These are phyloP conservation scores for Styela clava DNA, from an alignment of 23 tunicate species.

Conservation along the genomic window DNA sequence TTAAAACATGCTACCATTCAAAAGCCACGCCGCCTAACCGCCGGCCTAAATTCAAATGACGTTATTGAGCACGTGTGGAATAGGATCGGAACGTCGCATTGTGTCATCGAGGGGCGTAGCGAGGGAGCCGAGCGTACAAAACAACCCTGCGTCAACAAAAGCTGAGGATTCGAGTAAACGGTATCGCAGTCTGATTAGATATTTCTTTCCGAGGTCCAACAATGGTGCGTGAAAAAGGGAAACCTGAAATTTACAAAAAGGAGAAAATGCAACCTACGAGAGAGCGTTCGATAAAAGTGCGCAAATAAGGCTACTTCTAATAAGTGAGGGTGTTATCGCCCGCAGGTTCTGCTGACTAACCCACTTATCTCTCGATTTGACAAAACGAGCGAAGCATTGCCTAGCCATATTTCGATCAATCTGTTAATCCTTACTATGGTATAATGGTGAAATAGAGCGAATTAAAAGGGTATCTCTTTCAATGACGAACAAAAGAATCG, in stretches of 20 bases:
- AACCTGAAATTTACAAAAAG: not conserved
- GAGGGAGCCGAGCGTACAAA: slow-evolving; percentile 23
- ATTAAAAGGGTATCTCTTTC: not conserved
- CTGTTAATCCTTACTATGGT: not conserved
- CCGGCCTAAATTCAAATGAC: slow-evolving; percentile 32
- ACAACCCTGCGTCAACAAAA: slow-evolving; percentile 33
- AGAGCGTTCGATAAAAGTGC: slow-evolving; percentile 13
- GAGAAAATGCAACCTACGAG: not conserved
- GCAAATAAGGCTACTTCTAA: slow-evolving; percentile 18
- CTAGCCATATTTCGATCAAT: slow-evolving; percentile 5
- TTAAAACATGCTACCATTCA: not conserved
- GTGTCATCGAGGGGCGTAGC: slow-evolving; percentile 27
- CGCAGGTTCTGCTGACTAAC: not conserved
- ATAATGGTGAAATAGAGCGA: not conserved
- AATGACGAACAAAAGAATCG: not conserved
- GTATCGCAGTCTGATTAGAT: slow-evolving; percentile 3
- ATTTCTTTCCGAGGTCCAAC: not conserved
- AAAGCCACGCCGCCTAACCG: slow-evolving; percentile 28
- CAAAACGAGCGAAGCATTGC: slow-evolving; percentile 6
- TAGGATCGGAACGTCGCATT: slow-evolving; percentile 4
- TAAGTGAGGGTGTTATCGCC: not conserved
- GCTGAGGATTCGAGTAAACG: slow-evolving; percentile 8
- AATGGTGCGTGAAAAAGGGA: not conserved
- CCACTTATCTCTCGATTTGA: slow-evolving; percentile 13
- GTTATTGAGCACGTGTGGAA: not conserved